Evolutionary conservation across 2,888 invertebrate species (phyloP), one percentile per base, ranked within the genome.

Genomic region (Caenorhabditis angaria): DNA sequence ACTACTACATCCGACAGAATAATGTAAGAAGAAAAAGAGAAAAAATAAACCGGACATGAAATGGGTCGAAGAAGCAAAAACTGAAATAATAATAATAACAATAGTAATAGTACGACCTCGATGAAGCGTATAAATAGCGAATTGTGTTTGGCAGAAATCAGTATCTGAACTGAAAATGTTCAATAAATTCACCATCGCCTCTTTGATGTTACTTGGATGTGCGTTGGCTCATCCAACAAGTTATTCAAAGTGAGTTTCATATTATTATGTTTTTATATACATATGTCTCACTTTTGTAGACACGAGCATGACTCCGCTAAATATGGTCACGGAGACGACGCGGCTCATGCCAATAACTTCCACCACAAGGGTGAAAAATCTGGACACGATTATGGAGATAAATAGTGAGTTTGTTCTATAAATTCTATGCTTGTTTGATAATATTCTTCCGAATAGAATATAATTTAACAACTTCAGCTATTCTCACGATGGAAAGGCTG

Each of bases 251-350:
- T 69, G 12, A 48, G 41, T 48, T 18, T 10, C 5, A 22, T 58
- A 10, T 8, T 32, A 50, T 25, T 64, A 18, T 28, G 28, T 32
- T 20, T 3, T 14, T 10, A n/a, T 29, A n/a, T 10, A 1, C 4
- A 32, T 18, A 18, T 12, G 8, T 48, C 3, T 10, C 3, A 10
- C n/a, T 5, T 32, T 59, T 77, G 50, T 59, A 78, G 76, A 58
- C 73, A 78, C 61, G 78, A 73, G 24, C 63, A 70, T 27, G 65
- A 59, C 1, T 65, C 65, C 3, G 76, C 70, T 18, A 71, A 73
- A 12, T 76, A 70, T 32, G 78, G 69, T 12, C 76, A 73, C 35
- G 80, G 80, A 8, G 72, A 75, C 28, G 77, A 80, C 54, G 67
- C 70, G 0, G 75, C 73, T 28, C 78, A 80, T 55, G 66, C 66